Base-by-base conservation (phyloP, 2,113 vertebrate genomes). In the Phrynocephalus versicolor region DNA sequence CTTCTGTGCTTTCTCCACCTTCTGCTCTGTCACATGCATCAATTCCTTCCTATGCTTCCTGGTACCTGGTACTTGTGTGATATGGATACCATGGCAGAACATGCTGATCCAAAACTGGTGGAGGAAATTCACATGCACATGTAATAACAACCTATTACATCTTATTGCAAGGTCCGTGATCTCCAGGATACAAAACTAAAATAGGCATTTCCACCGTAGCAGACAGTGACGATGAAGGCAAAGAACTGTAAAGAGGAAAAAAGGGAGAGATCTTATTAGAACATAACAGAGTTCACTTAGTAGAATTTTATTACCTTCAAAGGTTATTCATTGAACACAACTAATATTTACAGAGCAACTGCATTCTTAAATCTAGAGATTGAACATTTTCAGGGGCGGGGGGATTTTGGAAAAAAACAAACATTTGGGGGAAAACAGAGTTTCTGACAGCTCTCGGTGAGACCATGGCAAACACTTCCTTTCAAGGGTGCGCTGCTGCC, bases 141-240 rank as follows among this genome's bases (percentile, higher is more conserved):
- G 25, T 45, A 45, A 55, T 55, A 92, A 85, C 76, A 81, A 72
- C 87, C 87, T 83, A 94, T 94, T 86, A 90, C 81, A 88, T 74
- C 90, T 96, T 93, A 96, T 91, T 97, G 96, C 51, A 93, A 78
- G 88, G 95, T 96, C 89, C 94, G 91, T 90, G 95, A 95, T 92
- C 89, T 95, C 98, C 98, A 98, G 27, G 96, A 96, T 90, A 93
- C 94, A 93, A 97, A 98, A 93, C 97, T 98, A 92, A 98, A 95
- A 88, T 96, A 98, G 0, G 96, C 95, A 92, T 97, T 98, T 90
- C 95, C 96, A 90, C 96, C 95, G 18, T 99, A 98, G 95, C 97
- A 99, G 90, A 97, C 94, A 74, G 97, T 97, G 88, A 97, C 97
- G 93, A 98, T 33, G 35, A 97, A 98, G 88, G 98, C 97, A 91